Evolutionary conservation across 2,888 invertebrate species (phyloP).

Genomic region (Pollenia griseotomentosa): DNA sequence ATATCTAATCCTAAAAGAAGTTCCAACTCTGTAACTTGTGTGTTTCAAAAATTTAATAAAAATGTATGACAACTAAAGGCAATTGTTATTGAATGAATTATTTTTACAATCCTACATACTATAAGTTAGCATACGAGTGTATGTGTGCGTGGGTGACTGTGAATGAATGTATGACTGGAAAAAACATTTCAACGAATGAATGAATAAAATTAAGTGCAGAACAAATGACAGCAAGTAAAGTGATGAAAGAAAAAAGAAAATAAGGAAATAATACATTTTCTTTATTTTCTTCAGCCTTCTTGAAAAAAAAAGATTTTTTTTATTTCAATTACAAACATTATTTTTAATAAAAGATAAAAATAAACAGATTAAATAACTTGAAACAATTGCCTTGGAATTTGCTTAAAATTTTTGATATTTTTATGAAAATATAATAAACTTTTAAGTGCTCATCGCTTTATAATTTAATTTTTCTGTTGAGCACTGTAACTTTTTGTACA

Average conservation of each 20-base stretch:
- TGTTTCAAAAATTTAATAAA: constrained; percentile 18
- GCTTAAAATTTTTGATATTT: background rate
- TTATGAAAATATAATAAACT: too few relatives aligned
- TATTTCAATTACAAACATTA: too few relatives aligned
- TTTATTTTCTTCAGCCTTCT: background rate
- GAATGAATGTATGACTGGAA: background rate
- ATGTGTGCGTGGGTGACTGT: background rate
- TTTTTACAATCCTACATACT: background rate
- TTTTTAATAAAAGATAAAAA: background rate
- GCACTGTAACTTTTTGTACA: background rate
- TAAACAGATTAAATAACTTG: background rate
- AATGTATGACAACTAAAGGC: constrained; percentile 16
- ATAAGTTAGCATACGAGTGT: background rate
- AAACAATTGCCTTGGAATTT: background rate
- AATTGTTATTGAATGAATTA: constrained; percentile 31
- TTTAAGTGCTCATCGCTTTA: background rate
- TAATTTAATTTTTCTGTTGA: background rate
- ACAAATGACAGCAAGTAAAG: constrained; percentile 16
- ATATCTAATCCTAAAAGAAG: background rate
- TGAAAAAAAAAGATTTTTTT: too few relatives aligned
- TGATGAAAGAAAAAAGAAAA: background rate
- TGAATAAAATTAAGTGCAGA: constrained; percentile 18
- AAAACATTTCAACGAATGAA: constrained; percentile 14
- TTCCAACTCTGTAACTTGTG: constrained; percentile 14
- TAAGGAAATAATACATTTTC: background rate